Base-by-base conservation (phyloP, 2,888 invertebrate species). In the Torymus aiolomorphi region DNA sequence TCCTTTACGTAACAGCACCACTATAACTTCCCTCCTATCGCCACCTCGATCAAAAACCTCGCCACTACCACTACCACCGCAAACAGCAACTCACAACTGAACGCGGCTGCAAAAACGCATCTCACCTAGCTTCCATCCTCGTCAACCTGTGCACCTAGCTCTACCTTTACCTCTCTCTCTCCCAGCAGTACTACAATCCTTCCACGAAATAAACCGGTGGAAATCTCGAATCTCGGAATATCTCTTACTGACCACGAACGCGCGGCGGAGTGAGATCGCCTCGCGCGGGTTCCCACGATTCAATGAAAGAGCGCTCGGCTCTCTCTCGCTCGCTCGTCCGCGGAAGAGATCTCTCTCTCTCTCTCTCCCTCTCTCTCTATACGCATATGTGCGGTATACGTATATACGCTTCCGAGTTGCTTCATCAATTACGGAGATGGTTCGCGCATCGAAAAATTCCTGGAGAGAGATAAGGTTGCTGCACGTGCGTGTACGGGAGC, bases 271-370 rank as follows among this genome's bases (percentile, higher is more conserved):
- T 31, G 31, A 54, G 52, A 73, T 56, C 12, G 54, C 52, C 57
- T n/a, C 61, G 49, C 51, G 65, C 52, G 63, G n/a, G 71, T 80
- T 80, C 79, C 79, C 79, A 80, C 72, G 80, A 65, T 49, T 61
- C 54, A 76, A 70, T 70, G 76, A 56, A 69, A 13, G 59, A 42
- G 59, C 18, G 49, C 13, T 20, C 70, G 59, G 42, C n/a, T n/a
- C n/a, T n/a, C n/a, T n/a, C n/a, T n/a, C n/a, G 59, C 18, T 66
- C 13, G 20, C 70, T 54, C 42, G 57, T n/a, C 16, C 52, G 20
- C 14, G 59, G 67, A 70, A 57, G 13, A 71, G 71, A 71, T 61
- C 61, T n/a, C 42, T 1, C 2, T 49, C 11, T 67, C 59, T 16
- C 49, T 10, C n/a, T 57, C 10, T 57, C n/a, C 8, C 3, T 57